A percentile compares a stretch with the other conserved stretches of the same genome.
phyloP scores from a whole-genome alignment of 2,888 invertebrate genomes.

The Dichetophora obliterata region DNA sequence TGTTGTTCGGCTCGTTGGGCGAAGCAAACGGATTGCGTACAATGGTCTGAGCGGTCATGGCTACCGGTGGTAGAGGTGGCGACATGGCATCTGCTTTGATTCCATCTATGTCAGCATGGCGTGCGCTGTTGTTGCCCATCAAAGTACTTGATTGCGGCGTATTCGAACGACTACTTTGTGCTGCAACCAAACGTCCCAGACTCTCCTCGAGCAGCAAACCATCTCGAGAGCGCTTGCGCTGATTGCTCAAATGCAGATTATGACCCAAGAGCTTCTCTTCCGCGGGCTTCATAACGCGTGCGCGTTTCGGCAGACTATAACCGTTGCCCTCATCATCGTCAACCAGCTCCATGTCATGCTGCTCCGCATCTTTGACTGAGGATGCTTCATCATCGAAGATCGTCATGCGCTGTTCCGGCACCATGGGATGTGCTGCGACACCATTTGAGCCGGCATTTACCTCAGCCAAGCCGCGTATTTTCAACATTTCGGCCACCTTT shows the following conservation, averaged over 20 bases:
- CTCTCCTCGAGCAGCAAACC: slow-evolving; percentile 61
- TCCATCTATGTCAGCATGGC: not conserved
- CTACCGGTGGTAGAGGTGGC: slow-evolving; percentile 51
- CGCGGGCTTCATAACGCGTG: slow-evolving; percentile 31
- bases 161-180: slow-evolving; percentile 54
- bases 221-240: slow-evolving; percentile 72
- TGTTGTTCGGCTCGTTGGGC: slow-evolving; percentile 58
- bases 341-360: slow-evolving; percentile 67
- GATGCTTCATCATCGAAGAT: slow-evolving; percentile 71
- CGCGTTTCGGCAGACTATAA: slow-evolving; percentile 59
- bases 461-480: slow-evolving; percentile 88
- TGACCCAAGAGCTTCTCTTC: slow-evolving; percentile 44
- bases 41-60: slow-evolving; percentile 64
- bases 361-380: slow-evolving; percentile 60
- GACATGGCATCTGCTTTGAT: slow-evolving; percentile 27
- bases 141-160: slow-evolving; percentile 49
- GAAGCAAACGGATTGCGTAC: slow-evolving; percentile 68
- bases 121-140: slow-evolving; percentile 46
- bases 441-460: slow-evolving; percentile 72
- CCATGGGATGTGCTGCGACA: slow-evolving; percentile 63
- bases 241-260: slow-evolving; percentile 53
- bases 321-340: slow-evolving; percentile 67
- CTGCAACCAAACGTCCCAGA: slow-evolving; percentile 50
- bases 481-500: slow-evolving; percentile 87
- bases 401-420: slow-evolving; percentile 64